Evolutionary conservation across 2,113 vertebrate species (phyloP).

Genomic region (Myodes glareolus): DNA sequence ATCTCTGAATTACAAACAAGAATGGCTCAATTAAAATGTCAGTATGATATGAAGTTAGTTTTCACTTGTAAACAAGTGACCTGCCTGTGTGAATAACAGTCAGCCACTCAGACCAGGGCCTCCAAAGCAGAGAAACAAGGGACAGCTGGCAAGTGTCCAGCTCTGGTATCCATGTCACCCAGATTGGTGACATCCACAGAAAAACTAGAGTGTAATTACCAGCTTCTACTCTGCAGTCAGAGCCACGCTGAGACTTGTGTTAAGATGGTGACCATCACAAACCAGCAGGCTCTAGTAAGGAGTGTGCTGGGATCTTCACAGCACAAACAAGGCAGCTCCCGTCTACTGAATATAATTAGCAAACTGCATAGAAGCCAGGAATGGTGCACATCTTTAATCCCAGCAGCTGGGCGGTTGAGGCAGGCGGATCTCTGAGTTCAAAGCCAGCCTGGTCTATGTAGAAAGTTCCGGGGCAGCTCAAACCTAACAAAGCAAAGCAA

Average conservation of each 20-base stretch:
- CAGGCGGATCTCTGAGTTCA: background rate
- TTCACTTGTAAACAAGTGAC: slow-evolving; percentile 66
- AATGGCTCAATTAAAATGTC: slow-evolving; percentile 56
- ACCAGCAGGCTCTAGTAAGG: background rate
- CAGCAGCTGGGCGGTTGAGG: background rate
- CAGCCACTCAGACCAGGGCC: slow-evolving; percentile 45
- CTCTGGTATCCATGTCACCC: slow-evolving; percentile 38
- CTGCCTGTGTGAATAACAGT: slow-evolving; percentile 40
- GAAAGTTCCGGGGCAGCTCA: background rate
- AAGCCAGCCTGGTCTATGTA: background rate
- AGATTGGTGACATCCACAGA: slow-evolving; percentile 17
- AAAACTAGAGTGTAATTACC: slow-evolving; percentile 34
- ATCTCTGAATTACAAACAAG: slow-evolving; percentile 41
- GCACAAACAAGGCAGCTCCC: background rate
- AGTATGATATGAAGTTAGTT: slow-evolving; percentile 33
- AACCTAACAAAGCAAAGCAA: background rate
- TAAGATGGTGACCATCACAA: background rate
- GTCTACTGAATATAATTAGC: background rate
- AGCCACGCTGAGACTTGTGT: background rate
- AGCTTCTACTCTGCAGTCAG: background rate
- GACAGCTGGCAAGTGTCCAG: slow-evolving; percentile 74
- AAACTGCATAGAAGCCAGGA: background rate
- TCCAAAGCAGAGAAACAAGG: background rate
- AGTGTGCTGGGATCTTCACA: background rate
- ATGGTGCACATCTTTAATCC: background rate